Base-by-base conservation (phyloP, 2,797 vertebrate species). In the Neopelma chrysocephalum region DNA sequence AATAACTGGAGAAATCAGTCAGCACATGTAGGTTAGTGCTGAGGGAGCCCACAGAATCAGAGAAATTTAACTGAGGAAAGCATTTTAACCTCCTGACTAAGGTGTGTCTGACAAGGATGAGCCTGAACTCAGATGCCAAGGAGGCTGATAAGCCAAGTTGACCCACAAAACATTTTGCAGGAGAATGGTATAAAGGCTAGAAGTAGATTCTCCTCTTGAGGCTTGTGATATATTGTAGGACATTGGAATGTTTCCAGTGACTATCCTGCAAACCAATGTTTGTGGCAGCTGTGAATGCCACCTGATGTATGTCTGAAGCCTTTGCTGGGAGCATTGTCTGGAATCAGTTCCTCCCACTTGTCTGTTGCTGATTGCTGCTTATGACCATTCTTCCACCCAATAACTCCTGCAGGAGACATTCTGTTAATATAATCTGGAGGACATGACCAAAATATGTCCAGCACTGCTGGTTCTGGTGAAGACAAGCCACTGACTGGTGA, bases 71-170 rank as follows among this genome's bases (percentile, higher is more conserved):
- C 34, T 12, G 25, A 42, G 10, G 23, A 61, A 91, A 73, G 17
- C 14, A 62, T 20, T 91, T 89, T 36, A 51, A 53, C 38, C 12
- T 11, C 48, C 58, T 29, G 20, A 34, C 36, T 73, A 26, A 40
- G 25, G 19, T 1, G 1, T 2, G 1, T n/a, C 29, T 45, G 75
- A 57, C 18, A 66, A 64, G 26, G 40, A 45, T 0, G 0, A 22
- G 57, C 31, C 78, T 68, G 48, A 68, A 10, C 26, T 51, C 48
- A 40, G 57, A 20, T 60, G 53, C 40, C 14, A 40, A 40, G 22
- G n/a, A n/a, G 22, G 10, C 19, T 66, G n/a, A 47, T 25, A 34
- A 85, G 17, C 23, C 0, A 1, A 50, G 36, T 0, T 56, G 57
- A 81, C 45, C 47, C 40, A 50, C 36, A 68, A 16, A 89, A 51